A percentile compares a stretch with the other conserved stretches of the same genome.
These are phyloP conservation scores for Noctilio leporinus DNA, from an alignment of 2,113 vertebrate species.

Conservation along the genomic window DNA sequence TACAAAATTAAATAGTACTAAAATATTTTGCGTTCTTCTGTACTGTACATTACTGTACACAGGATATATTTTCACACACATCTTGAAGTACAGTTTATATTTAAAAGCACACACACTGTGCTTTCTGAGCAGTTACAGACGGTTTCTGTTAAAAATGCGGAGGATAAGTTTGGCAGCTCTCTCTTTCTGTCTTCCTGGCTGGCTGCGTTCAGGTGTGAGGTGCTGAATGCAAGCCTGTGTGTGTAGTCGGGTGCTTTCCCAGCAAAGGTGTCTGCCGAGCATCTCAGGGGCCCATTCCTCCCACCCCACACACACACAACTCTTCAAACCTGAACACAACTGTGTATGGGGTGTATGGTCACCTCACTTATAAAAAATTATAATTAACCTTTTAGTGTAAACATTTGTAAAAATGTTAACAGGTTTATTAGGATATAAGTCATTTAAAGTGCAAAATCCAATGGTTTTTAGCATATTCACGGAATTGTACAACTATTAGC, in stretches of 20 bases:
- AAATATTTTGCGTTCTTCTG: not conserved
- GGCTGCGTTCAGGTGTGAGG: not conserved
- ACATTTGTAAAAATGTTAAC: not conserved
- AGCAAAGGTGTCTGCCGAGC: not conserved
- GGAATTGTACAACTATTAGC: not conserved
- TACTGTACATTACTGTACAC: not conserved
- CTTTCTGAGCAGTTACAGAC: not conserved
- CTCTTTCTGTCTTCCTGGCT: conserved; percentile 35
- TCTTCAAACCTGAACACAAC: conserved; percentile 16
- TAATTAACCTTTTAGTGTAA: not conserved
- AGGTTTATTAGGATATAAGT: not conserved
- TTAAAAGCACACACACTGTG: not conserved
- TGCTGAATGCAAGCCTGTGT: accelerated
- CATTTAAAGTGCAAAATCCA: not conserved
- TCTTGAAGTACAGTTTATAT: not conserved
- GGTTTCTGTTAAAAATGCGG: conserved; percentile 24
- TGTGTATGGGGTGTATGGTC: not conserved
- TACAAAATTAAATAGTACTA: not conserved
- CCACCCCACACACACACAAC: not conserved
- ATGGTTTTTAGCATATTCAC: not conserved
- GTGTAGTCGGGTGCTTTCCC: not conserved
- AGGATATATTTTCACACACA: not conserved
- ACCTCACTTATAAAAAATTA: not conserved
- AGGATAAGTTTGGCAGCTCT: not conserved
- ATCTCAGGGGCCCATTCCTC: conserved; percentile 37